Evolutionary conservation across 2,113 vertebrate genomes (phyloP), one percentile per base, ranked within the genome.

Genomic region (Amblyopsis rosae): DNA sequence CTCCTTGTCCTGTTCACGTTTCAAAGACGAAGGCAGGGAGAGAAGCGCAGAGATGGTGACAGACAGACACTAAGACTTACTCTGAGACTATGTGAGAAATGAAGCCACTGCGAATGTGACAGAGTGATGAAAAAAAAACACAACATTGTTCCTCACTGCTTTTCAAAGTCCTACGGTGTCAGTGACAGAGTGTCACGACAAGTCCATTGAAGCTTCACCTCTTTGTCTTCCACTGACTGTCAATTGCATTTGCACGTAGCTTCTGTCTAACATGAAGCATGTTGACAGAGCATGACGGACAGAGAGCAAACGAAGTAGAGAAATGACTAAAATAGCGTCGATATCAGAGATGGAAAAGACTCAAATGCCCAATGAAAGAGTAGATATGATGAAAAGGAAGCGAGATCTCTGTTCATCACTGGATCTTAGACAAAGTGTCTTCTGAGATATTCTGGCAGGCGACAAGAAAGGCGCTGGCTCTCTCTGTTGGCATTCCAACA

Each of bases 161-260:
- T 78, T 81, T 77, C 46, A 69, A 84, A 79, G 72, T 75, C 65
- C 65, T 65, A 75, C 26, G 1, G 54, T 65, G 67, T 80, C 70
- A 67, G 68, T 81, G 80, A 84, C 80, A 81, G 75, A 86, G 79
- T 83, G 75, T 87, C 86, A 85, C 72, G 81, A 78, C 70, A 82
- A 75, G 59, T 71, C 75, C 15, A 46, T 67, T 73, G 77, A 75
- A 79, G 73, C 77, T 67, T 57, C 1, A 15, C 53, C 66, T 67
- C 70, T 84, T 69, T 12, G 51, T 84, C 79, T 77, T 77, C 74
- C 19, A 75, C 59, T 57, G 60, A 70, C 67, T 70, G 64, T 77
- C 73, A 70, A 59, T 56, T 70, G 55, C 5, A 9, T 69, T 60
- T 67, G 59, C 74, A 72, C 74, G 76, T 53, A 57, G 69, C 63